Evolutionary conservation across 2,888 invertebrate species (phyloP), one percentile per base, ranked within the genome.

Genomic region (Cordylochernes scorpioides): DNA sequence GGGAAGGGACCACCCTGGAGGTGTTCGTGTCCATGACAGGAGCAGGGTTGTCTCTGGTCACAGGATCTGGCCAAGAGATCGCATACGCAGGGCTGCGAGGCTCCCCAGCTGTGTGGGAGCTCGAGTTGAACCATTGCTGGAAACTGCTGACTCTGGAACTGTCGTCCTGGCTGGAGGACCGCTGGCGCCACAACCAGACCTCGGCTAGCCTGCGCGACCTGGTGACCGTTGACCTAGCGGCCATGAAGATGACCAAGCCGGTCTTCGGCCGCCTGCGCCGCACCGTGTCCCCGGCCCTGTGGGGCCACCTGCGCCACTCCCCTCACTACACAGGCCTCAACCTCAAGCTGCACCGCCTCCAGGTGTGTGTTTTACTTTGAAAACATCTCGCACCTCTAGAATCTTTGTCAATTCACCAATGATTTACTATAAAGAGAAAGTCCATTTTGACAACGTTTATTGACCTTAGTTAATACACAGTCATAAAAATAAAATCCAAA

Each of bases 201-300:
- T 67, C 65, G 45, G 71, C 71, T 28, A 68, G 70, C 41, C 51
- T 74, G 25, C 71, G 72, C 47, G 72, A 74, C 47, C 71, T 69
- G 48, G 32, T 40, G 56, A 33, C 74, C 59, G 68, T 74, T 31
- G 74, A 77, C 48, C 63, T 78, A 40, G 65, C 66, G 28, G 72
- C 70, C 49, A 75, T 78, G 75, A 70, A 70, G 43, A 74, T 78
- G 71, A 67, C 71, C 0, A 73, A 73, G 49, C 77, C 78, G 1
- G 75, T 74, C 52, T 73, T 70, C 46, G 73, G 74, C 0, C 71
- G 71, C 45, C 49, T 78, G 15, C 53, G 70, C 24, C 58, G 78
- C 22, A 66, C 64, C 1, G 72, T 71, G 46, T 62, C 61, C 31
- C 73, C 77, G 2, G 73, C 68, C 1, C 45, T 74, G 24, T 73